A percentile compares a stretch with the other conserved stretches of the same genome.
Evolutionary conservation across 2,888 invertebrate genomes (phyloP).

Genomic region (Agrotis segetum): DNA sequence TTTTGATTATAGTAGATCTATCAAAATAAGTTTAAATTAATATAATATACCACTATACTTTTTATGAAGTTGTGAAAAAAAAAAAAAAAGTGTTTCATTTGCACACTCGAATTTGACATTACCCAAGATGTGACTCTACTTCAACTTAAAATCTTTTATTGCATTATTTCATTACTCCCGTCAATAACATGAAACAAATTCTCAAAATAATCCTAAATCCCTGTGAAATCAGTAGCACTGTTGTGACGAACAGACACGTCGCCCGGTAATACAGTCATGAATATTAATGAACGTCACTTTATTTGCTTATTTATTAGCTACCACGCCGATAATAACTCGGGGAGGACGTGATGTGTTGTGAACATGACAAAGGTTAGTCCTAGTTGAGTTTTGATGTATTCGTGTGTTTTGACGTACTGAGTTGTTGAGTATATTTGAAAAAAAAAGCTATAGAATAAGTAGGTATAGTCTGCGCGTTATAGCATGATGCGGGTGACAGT

Average conservation of each 20-base stretch:
- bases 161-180: constrained; percentile 5
- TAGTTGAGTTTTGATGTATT: constrained; percentile 32
- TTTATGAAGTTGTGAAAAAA: background rate
- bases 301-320: constrained; percentile 86
- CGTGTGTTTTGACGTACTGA: background rate
- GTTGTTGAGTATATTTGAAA: background rate
- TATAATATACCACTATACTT: no score
- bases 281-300: constrained; percentile 86
- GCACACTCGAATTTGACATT: background rate
- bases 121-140: background rate
- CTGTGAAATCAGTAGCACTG: constrained; percentile 56
- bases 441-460: no score
- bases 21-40: background rate
- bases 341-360: constrained; percentile 60
- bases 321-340: constrained; percentile 77
- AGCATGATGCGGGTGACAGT: no score
- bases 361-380: constrained; percentile 56
- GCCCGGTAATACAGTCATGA: constrained; percentile 83
- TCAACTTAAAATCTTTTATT: background rate
- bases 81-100: background rate
- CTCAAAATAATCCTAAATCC: constrained; percentile 57
- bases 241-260: constrained; percentile 74
- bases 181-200: constrained; percentile 29
- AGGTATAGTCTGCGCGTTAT: no score
- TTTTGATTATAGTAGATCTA: no score